Base-by-base conservation (phyloP, 2,888 invertebrate species). In the Automeris io region DNA sequence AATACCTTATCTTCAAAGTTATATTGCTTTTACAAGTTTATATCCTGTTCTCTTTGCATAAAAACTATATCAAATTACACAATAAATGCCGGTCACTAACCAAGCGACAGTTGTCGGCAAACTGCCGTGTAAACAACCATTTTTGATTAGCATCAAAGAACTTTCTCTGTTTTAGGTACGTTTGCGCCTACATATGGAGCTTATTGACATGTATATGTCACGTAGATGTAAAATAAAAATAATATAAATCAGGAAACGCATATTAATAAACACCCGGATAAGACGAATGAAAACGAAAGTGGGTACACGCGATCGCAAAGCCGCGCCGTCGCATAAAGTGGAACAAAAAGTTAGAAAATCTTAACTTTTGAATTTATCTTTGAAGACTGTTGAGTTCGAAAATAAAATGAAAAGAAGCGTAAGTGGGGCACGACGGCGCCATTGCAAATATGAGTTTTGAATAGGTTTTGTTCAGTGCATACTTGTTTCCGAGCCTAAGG, bases 401-500 rank as follows among this genome's bases (percentile, higher is more conserved):
- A 23, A 42, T 42, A 38, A 46, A 47, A 47, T 39, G 40, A 34
- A 52, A 51, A 48, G 49, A 39, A 52, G 45, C 36, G 35, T 29
- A 36, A 46, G 47, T 42, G 42, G 45, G 47, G 40, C 43, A 45
- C 46, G 42, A 35, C 44, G 42, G 39, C 44, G 43, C 37, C 36
- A 32, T 36, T 36, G 32, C 41, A 35, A 41, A 48, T 45, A 45
- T 46, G 41, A 36, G 41, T 40, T 40, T 26, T 51, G 39, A 51
- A 46, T 49, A 53, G 46, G 35, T 48, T 45, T 44, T 41, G 43
- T 50, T 45, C 40, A 45, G 48, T 40, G 41, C 42, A 33, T 37
- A 31, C 29, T 13, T 42, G 45, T 49, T 46, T 53, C 46, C 45
- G 19, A 37, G 49, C 54, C 44, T 33, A 43, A 46, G 53, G 58